Conservation (phyloP, 2,113 vertebrate species). For the Daubentonia madagascariensis region DNA sequence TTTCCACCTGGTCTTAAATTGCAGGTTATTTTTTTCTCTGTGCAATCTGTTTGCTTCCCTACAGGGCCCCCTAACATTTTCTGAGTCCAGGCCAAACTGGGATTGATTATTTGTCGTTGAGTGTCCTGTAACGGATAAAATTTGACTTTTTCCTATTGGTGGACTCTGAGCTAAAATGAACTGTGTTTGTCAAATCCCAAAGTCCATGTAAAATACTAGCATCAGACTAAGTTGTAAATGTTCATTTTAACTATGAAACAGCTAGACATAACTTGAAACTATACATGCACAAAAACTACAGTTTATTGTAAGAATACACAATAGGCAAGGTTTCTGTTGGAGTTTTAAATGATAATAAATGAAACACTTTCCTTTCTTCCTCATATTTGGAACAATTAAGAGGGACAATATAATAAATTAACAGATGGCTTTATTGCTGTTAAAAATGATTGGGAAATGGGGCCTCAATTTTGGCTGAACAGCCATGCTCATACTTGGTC, state of each 20-base stretch:
- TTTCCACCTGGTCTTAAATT: neutral
- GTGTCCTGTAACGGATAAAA: neutral
- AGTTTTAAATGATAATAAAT: neutral
- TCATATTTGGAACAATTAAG: neutral
- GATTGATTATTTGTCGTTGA: constrained; percentile 9
- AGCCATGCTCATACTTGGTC: fast-evolving
- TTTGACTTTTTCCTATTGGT: neutral
- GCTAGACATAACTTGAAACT: neutral
- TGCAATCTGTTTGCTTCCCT: neutral
- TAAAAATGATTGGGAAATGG: neutral
- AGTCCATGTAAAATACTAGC: neutral
- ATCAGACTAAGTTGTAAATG: neutral
- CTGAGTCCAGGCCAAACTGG: neutral
- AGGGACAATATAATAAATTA: neutral
- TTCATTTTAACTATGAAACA: neutral
- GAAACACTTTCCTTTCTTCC: neutral
- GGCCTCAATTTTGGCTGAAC: neutral
- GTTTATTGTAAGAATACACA: neutral
- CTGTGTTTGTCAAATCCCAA: neutral
- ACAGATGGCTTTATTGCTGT: neutral
- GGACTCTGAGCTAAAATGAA: neutral
- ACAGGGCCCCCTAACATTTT: neutral
- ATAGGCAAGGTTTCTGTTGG: fast-evolving
- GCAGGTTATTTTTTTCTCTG: neutral
- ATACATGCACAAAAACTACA: neutral